Percentiles rank a stretch among this genome's conserved stretches.
phyloP scores from a whole-genome alignment of 2,888 invertebrate species.

The Sinhomidia bicolor region DNA sequence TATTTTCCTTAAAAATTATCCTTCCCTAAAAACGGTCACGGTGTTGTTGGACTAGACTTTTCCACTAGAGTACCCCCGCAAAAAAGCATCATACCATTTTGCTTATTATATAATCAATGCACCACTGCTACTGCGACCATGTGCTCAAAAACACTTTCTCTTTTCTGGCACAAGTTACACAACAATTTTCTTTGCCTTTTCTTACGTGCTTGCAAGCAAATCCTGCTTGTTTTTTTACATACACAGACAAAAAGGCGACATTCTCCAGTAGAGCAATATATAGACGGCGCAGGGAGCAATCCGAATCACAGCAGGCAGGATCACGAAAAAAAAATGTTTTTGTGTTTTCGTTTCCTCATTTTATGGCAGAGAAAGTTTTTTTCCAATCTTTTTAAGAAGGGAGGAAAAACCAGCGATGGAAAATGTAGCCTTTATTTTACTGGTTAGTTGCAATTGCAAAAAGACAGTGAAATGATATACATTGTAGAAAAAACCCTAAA shows the following conservation, averaged over 20 bases:
- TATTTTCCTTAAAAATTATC: constrained; percentile 14
- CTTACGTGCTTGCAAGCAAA: not conserved
- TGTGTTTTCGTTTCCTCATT: not conserved
- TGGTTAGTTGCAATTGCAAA: not conserved
- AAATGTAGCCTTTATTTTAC: not conserved
- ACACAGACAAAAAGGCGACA: constrained; percentile 8
- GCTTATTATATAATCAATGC: not conserved
- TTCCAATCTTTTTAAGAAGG: constrained; percentile 35
- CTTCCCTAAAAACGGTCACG: not conserved
- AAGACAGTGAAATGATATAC: not conserved
- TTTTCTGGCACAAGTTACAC: not conserved
- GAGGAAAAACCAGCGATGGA: not conserved
- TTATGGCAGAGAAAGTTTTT: not conserved
- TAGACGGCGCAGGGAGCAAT: constrained; percentile 24
- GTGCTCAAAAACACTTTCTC: not conserved
- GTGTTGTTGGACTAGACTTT: not conserved
- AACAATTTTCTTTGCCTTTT: not conserved
- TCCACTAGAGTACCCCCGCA: not conserved
- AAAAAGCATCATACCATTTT: not conserved
- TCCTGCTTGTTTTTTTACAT: not conserved
- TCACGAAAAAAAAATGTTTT: constrained; percentile 21
- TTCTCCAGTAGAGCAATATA: constrained; percentile 16
- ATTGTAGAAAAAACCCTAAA: too few relatives aligned
- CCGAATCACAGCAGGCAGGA: constrained; percentile 40
- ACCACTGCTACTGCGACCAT: too few relatives aligned